These are phyloP conservation scores for Psittacula echo DNA, from an alignment of 2,797 vertebrate genomes.

Conservation along the genomic window DNA sequence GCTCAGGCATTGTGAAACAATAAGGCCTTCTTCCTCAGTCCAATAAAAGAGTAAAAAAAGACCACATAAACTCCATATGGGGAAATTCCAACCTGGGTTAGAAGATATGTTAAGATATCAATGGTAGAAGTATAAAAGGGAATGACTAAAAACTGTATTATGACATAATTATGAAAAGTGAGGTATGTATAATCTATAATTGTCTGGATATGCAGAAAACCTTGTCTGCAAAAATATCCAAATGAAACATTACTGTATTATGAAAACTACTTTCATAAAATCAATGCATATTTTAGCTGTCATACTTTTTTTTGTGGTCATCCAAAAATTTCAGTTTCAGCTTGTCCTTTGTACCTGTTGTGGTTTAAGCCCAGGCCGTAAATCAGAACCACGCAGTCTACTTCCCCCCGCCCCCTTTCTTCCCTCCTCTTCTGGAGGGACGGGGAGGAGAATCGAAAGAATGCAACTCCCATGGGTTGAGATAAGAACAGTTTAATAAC, in stretches of 20 bases:
- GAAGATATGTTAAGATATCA: not conserved
- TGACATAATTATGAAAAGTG: not conserved
- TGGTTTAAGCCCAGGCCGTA: too few relatives aligned
- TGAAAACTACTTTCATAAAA: not conserved
- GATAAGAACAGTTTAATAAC: too few relatives aligned
- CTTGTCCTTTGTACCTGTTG: not conserved
- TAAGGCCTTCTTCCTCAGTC: not conserved
- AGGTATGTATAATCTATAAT: not conserved
- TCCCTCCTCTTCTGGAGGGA: too few relatives aligned
- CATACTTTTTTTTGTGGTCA: not conserved
- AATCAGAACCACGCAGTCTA: too few relatives aligned
- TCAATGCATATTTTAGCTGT: not conserved
- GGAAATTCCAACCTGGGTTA: not conserved
- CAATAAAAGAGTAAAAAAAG: not conserved
- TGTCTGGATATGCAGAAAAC: not conserved
- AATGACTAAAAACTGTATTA: not conserved
- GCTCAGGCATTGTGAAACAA: not conserved
- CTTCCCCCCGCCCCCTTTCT: too few relatives aligned
- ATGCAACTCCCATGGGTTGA: too few relatives aligned
- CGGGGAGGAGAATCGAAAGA: too few relatives aligned
- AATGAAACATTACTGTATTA: not conserved
- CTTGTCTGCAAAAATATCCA: not conserved
- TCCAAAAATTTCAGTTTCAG: not conserved
- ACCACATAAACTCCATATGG: not conserved
- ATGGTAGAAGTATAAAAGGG: not conserved